phyloP scores from a whole-genome alignment of 2,888 invertebrate species.

The Atrina japonica region DNA sequence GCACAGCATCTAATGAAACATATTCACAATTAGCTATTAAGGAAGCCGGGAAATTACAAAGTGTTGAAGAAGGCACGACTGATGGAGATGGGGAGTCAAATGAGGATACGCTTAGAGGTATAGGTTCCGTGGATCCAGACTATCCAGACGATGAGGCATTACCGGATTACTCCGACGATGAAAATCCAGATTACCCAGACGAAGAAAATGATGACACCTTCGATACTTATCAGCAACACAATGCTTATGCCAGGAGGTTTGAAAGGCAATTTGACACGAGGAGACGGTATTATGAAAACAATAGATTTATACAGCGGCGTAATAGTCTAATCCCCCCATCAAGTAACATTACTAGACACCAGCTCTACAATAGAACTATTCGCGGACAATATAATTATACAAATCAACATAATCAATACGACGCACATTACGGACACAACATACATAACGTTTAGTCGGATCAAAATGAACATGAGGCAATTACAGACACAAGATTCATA shows the following conservation, averaged over 20 bases:
- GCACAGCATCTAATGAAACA: neutral
- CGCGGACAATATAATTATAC: too few relatives aligned
- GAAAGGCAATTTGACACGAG: neutral
- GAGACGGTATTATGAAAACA: neutral
- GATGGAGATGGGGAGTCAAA: neutral
- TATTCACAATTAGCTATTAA: constrained; percentile 3
- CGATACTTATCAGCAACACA: neutral
- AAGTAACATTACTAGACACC: neutral
- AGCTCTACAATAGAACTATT: constrained; percentile 1
- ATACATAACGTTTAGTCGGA: too few relatives aligned
- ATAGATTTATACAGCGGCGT: neutral
- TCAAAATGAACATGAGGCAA: too few relatives aligned
- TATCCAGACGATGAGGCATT: neutral
- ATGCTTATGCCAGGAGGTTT: constrained; percentile 1
- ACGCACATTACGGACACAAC: too few relatives aligned
- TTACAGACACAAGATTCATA: too few relatives aligned
- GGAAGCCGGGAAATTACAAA: constrained; percentile 10
- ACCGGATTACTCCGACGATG: neutral
- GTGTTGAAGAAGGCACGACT: neutral
- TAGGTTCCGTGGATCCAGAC: neutral
- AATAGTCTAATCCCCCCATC: neutral
- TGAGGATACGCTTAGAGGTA: neutral
- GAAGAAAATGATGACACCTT: neutral
- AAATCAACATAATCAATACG: too few relatives aligned
- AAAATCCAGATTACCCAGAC: neutral